Percentiles rank a stretch among this genome's conserved stretches.
These are phyloP conservation scores for Eupithecia exiguata DNA, from an alignment of 2,888 invertebrate genomes.

Conservation along the genomic window DNA sequence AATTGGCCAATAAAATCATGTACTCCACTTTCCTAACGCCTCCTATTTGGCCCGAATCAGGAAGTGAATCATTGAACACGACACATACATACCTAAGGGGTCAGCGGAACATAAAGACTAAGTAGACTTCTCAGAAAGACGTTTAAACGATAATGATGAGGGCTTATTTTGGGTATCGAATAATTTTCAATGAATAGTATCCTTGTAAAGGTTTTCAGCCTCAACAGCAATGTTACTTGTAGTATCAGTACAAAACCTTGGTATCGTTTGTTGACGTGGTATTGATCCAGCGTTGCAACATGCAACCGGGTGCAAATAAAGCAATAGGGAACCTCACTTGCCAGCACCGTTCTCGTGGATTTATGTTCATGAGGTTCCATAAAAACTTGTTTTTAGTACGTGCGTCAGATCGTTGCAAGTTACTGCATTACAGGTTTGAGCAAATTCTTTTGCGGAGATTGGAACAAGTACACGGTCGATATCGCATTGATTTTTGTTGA, in stretches of 20 bases:
- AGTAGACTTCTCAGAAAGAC: neutral
- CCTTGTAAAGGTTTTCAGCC: conserved; percentile 18
- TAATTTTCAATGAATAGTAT: neutral
- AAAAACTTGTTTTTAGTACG: conserved; percentile 27
- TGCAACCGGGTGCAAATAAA: conserved; percentile 11
- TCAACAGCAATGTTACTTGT: conserved; percentile 3
- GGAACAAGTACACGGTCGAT: neutral
- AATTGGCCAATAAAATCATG: conserved; percentile 16
- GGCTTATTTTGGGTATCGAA: neutral
- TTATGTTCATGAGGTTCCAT: conserved; percentile 16
- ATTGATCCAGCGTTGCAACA: conserved; percentile 22
- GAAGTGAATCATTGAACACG: conserved; percentile 14
- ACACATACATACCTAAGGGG: conserved; percentile 9
- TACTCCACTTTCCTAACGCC: conserved; percentile 13
- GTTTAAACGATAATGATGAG: neutral
- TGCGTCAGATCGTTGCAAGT: conserved; percentile 17
- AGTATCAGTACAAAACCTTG: conserved; percentile 14
- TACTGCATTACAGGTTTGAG: conserved; percentile 15
- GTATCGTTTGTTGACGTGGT: conserved; percentile 20
- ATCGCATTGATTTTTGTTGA: conserved; percentile 2
- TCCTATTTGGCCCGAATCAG: conserved; percentile 1
- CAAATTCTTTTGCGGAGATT: conserved; percentile 7
- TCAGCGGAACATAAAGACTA: conserved; percentile 8
- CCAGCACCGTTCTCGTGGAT: conserved; percentile 25
- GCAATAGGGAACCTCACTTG: conserved; percentile 21